These are phyloP conservation scores for Danionella cerebrum DNA, from an alignment of 2,113 vertebrate genomes.

Conservation along the genomic window DNA sequence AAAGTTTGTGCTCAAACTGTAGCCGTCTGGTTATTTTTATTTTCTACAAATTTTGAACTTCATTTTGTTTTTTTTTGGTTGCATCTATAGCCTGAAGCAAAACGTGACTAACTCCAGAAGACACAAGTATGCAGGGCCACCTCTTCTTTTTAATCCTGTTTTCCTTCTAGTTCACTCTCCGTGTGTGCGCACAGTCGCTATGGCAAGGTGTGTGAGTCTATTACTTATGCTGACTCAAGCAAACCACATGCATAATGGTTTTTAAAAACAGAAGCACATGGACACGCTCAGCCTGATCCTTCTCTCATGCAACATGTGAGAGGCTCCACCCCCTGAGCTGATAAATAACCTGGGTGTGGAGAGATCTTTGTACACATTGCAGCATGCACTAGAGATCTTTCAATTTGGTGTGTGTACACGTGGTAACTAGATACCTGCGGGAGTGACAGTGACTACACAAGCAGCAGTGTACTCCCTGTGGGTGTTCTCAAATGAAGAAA, in stretches of 20 bases:
- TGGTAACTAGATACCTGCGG: neutral
- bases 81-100: too few species aligned
- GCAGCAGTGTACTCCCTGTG: too few species aligned
- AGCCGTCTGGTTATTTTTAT: too few species aligned
- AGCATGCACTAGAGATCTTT: neutral
- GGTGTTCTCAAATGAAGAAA: too few species aligned
- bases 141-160: slow-evolving; percentile 20
- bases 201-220: neutral
- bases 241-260: neutral
- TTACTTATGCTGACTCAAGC: neutral
- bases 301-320: slow-evolving; percentile 63
- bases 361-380: slow-evolving; percentile 7
- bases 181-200: slow-evolving; percentile 3
- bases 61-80: too few species aligned
- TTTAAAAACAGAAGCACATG: slow-evolving; percentile 2
- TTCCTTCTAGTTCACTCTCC: neutral
- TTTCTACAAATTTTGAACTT: too few species aligned
- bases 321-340: slow-evolving; percentile 39
- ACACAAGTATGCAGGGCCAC: slow-evolving; percentile 51
- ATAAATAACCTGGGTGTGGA: slow-evolving; percentile 24
- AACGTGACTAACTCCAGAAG: slow-evolving; percentile 53
- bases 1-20: too few species aligned
- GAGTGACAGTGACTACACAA: too few species aligned
- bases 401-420: neutral
- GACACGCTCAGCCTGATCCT: slow-evolving; percentile 40